A percentile compares a stretch with the other conserved stretches of the same genome.
Evolutionary conservation across 2,113 vertebrate species (phyloP).

Genomic region (human (Homo sapiens)): DNA sequence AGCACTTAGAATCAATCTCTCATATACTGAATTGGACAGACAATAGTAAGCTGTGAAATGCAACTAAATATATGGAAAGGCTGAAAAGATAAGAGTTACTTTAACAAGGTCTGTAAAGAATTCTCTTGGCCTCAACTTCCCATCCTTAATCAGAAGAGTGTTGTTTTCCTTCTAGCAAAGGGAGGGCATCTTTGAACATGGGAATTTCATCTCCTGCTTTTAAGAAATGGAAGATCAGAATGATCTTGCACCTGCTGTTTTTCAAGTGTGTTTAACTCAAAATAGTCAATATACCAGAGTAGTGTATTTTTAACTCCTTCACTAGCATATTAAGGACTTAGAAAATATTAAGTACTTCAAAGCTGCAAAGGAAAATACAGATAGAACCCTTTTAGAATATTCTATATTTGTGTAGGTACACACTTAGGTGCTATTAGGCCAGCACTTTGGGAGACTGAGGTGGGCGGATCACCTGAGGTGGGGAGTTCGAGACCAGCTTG

Average conservation of each 20-base stretch:
- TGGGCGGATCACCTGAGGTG: rapidly evolving
- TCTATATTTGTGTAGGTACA: not conserved
- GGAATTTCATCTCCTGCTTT: not conserved
- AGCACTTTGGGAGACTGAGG: too few relatives aligned
- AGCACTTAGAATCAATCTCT: not conserved
- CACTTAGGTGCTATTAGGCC: not conserved
- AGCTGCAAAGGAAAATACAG: not conserved
- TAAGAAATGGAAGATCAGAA: not conserved
- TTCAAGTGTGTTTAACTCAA: not conserved
- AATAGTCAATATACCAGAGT: not conserved
- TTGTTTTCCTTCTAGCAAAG: not conserved
- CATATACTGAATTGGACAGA: not conserved
- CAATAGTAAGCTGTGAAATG: not conserved
- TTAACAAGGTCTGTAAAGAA: not conserved
- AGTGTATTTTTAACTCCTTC: not conserved
- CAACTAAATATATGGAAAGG: not conserved
- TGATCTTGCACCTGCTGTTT: not conserved
- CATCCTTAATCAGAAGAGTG: not conserved
- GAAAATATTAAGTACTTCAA: slow-evolving; percentile 3
- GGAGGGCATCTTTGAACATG: not conserved
- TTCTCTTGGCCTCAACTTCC: not conserved
- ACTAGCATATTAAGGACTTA: not conserved
- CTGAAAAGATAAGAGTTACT: not conserved
- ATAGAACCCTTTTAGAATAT: not conserved
- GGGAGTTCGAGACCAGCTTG: too few relatives aligned